These are phyloP conservation scores for Puntigrus tetrazona DNA, from an alignment of 2,113 vertebrate species.

Conservation along the genomic window DNA sequence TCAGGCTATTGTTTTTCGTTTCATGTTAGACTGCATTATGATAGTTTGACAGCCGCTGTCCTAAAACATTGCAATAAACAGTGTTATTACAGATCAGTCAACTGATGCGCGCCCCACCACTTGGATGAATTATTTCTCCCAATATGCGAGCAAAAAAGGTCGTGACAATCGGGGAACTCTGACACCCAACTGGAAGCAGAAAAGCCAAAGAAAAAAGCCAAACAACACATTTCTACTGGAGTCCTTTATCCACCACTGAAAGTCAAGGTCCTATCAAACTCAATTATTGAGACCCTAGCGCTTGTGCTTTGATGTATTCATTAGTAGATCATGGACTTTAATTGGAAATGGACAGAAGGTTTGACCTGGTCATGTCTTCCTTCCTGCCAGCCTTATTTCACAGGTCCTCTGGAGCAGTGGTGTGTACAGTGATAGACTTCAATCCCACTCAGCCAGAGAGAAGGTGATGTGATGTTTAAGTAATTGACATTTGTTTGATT, in stretches of 20 bases:
- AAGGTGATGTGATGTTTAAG: slow-evolving; percentile 9
- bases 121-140: not conserved
- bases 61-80: slow-evolving; percentile 15
- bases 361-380: not conserved
- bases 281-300: not conserved
- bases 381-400: slow-evolving; percentile 11
- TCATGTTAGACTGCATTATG: slow-evolving; percentile 12
- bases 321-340: not conserved
- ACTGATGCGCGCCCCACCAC: not conserved
- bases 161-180: slow-evolving; percentile 1
- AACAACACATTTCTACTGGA: not conserved
- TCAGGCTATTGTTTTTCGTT: not conserved
- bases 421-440: not conserved
- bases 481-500: slow-evolving; percentile 46
- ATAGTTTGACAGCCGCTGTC: slow-evolving; percentile 20
- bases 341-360: not conserved
- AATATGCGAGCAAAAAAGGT: not conserved
- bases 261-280: not conserved
- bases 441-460: not conserved
- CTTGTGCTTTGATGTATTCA: not conserved
- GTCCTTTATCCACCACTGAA: not conserved
- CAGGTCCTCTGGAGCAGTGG: slow-evolving; percentile 35
- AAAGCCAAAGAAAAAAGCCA: not conserved
- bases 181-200: not conserved
- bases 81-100: not conserved